phyloP scores from a whole-genome alignment of 1,140 invertebrate genomes.

The Xylocopa sonorina region DNA sequence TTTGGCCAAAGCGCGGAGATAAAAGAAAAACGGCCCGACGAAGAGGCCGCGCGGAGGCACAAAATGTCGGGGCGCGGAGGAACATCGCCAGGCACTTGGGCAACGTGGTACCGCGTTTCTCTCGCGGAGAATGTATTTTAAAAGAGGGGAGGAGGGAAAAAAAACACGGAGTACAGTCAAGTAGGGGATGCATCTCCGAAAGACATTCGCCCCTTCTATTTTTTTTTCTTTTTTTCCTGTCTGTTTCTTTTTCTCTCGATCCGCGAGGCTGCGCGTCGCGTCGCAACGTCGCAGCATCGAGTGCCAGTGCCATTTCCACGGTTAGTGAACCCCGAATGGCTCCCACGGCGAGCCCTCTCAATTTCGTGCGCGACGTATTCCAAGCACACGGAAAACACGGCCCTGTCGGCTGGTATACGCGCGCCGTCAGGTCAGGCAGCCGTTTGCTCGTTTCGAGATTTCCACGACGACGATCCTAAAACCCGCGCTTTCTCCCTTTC shows the following conservation, averaged over 20 bases:
- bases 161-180: constrained; percentile 33
- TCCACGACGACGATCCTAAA: constrained; percentile 32
- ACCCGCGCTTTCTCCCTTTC: constrained; percentile 15
- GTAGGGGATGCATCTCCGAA: constrained; percentile 21
- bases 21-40: neutral
- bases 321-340: constrained; percentile 64
- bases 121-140: constrained; percentile 15
- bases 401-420: constrained; percentile 35
- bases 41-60: neutral
- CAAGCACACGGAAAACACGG: constrained; percentile 55
- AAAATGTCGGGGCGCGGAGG: neutral
- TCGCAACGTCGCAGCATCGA: constrained; percentile 30
- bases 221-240: neutral
- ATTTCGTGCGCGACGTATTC: constrained; percentile 52
- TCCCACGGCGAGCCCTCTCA: constrained; percentile 49
- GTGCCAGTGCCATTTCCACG: constrained; percentile 57
- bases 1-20: neutral
- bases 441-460: constrained; percentile 61
- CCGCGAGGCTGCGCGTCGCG: constrained; percentile 23
- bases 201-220: constrained; percentile 12
- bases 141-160: constrained; percentile 27
- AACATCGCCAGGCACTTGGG: constrained; percentile 8
- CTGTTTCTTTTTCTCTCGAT: too few relatives aligned
- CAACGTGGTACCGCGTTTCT: neutral
- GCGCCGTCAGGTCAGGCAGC: constrained; percentile 45